Percentiles rank a stretch among this genome's conserved stretches.
These are phyloP conservation scores for Notolepis coatsorum DNA, from an alignment of 2,797 vertebrate genomes.

Conservation along the genomic window DNA sequence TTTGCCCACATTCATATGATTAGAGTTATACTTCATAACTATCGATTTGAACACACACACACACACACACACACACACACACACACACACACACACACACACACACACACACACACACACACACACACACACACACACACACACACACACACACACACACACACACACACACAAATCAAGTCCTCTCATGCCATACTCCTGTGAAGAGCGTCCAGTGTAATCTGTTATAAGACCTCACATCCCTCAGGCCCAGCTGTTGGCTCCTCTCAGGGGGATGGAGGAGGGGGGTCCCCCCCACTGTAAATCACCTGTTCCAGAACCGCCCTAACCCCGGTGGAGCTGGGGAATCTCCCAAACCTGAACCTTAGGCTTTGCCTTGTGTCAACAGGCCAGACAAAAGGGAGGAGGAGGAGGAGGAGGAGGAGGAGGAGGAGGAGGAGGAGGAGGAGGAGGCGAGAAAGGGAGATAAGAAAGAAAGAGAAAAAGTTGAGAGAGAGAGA, in stretches of 20 bases:
- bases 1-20: too few species aligned
- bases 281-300: slow-evolving; percentile 28
- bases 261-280: slow-evolving; percentile 11
- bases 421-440: neutral
- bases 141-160: slow-evolving; percentile 3
- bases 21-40: too few species aligned
- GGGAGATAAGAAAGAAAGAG: too few species aligned
- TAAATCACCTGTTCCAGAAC: slow-evolving; percentile 58
- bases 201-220: slow-evolving; percentile 21
- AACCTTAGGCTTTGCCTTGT: slow-evolving; percentile 50
- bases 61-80: neutral
- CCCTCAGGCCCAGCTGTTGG: slow-evolving; percentile 47
- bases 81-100: neutral
- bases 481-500: too few species aligned
- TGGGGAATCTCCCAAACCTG: slow-evolving; percentile 55
- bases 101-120: neutral
- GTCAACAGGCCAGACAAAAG: slow-evolving; percentile 55
- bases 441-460: neutral
- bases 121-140: neutral
- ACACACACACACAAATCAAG: slow-evolving; percentile 15
- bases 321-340: slow-evolving; percentile 44
- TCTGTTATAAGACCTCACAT: slow-evolving; percentile 22
- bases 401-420: slow-evolving; percentile 2
- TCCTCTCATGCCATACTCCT: slow-evolving; percentile 1
- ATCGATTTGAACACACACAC: too few species aligned